Evolutionary conservation across 1,140 invertebrate species (phyloP).

Genomic region (Plutomurus gul): DNA sequence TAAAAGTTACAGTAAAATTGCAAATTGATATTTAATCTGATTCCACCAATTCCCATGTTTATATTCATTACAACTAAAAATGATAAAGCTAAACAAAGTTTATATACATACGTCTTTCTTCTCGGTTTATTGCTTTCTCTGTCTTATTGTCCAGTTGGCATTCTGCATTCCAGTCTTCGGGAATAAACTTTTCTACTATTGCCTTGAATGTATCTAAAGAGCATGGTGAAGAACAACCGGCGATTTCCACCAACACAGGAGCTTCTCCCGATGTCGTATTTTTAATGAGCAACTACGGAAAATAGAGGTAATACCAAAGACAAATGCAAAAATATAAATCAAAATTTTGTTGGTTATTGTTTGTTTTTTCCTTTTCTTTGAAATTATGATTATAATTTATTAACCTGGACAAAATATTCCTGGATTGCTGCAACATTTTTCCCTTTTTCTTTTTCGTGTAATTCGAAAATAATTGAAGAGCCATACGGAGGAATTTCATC

Average conservation of each 20-base stretch:
- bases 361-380: background rate
- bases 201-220: background rate
- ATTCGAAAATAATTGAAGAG: background rate
- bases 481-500: background rate
- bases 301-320: background rate
- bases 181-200: background rate
- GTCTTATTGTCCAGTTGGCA: background rate
- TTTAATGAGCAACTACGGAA: background rate
- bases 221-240: background rate
- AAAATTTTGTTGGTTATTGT: too few species aligned
- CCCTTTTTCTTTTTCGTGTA: background rate
- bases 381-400: background rate
- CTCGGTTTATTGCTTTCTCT: too few species aligned
- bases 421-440: too few species aligned
- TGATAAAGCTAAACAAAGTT: too few species aligned
- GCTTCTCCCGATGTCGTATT: too few species aligned
- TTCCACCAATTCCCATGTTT: too few species aligned
- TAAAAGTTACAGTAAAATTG: too few species aligned
- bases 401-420: background rate
- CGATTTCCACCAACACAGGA: too few species aligned
- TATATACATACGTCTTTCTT: too few species aligned
- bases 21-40: too few species aligned
- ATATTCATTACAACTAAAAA: too few species aligned
- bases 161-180: background rate
- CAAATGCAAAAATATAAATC: too few species aligned